Conservation (phyloP, 2,113 vertebrate species). For the Misgurnus anguillicaudatus region DNA sequence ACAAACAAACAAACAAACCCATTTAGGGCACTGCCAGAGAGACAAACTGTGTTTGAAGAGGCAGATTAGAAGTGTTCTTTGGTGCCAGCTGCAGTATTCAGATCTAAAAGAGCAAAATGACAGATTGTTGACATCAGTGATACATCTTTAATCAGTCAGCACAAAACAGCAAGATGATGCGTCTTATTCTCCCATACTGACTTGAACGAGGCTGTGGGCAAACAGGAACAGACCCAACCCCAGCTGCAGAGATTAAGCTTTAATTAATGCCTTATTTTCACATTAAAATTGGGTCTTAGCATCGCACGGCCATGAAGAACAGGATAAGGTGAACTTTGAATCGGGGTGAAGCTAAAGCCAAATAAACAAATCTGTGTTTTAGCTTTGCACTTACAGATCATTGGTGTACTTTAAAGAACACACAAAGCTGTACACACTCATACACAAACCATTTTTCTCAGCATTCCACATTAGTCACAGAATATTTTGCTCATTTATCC, state of each 20-base stretch:
- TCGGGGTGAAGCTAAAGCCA: background rate
- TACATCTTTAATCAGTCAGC: constrained; percentile 38
- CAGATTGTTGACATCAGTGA: constrained; percentile 34
- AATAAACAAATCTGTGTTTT: background rate
- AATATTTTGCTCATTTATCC: no score
- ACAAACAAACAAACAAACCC: background rate
- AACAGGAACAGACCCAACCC: constrained; percentile 32
- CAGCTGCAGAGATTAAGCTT: constrained; percentile 49
- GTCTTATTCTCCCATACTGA: background rate
- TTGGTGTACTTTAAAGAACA: background rate
- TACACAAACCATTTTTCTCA: background rate
- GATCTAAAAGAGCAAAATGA: constrained; percentile 32
- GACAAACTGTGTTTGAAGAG: constrained; percentile 24
- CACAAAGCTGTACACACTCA: background rate
- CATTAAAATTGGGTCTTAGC: constrained; percentile 6
- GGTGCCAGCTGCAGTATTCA: constrained; percentile 31
- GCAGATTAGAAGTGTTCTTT: constrained; percentile 26
- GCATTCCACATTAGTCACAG: no score
- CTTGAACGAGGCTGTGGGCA: constrained; percentile 34
- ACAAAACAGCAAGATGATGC: constrained; percentile 21
- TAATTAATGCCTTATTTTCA: constrained; percentile 50
- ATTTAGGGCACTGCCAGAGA: constrained; percentile 29
- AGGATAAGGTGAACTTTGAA: background rate
- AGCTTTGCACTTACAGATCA: background rate
- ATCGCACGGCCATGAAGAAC: background rate